phyloP scores from a whole-genome alignment of 2,888 invertebrate genomes.

The Drosophila kanekoi region DNA sequence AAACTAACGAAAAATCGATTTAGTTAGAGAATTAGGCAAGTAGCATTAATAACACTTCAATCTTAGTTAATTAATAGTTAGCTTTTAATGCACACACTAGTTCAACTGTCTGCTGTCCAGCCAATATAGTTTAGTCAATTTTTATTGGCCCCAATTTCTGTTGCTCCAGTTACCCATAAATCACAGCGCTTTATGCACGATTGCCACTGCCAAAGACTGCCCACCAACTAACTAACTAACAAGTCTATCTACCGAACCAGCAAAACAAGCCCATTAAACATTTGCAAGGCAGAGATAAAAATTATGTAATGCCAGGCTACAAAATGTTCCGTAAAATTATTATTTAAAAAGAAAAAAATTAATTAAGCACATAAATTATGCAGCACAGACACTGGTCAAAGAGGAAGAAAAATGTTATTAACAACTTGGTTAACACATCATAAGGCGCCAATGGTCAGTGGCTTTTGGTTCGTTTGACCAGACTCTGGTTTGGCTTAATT shows the following conservation, averaged over 20 bases:
- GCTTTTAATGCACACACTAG: conserved; percentile 16
- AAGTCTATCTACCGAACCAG: conserved; percentile 23
- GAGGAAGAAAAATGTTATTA: conserved; percentile 56
- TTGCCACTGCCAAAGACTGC: conserved; percentile 40
- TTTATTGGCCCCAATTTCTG: conserved; percentile 15
- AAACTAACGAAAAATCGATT: not conserved
- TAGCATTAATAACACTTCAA: conserved; percentile 1
- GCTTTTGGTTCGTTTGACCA: conserved; percentile 21
- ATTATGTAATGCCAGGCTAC: conserved; percentile 59
- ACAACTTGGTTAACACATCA: conserved; percentile 72
- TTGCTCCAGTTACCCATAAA: conserved; percentile 49
- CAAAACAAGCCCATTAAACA: conserved; percentile 36
- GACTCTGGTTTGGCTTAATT: conserved; percentile 58
- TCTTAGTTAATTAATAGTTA: conserved; percentile 14
- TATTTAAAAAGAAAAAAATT: conserved; percentile 47
- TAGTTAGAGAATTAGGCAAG: not conserved
- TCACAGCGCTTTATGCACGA: conserved; percentile 48
- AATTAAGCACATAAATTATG: conserved; percentile 78
- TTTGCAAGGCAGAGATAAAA: conserved; percentile 35
- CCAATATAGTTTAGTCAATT: conserved; percentile 22
- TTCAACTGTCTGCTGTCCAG: conserved; percentile 14
- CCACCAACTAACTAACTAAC: conserved; percentile 28
- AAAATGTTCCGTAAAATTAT: conserved; percentile 53
- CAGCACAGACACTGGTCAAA: conserved; percentile 41
- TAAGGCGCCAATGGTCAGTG: conserved; percentile 47